Evolutionary conservation across 1,140 invertebrate genomes (phyloP).

Genomic region (Tribolium madens): DNA sequence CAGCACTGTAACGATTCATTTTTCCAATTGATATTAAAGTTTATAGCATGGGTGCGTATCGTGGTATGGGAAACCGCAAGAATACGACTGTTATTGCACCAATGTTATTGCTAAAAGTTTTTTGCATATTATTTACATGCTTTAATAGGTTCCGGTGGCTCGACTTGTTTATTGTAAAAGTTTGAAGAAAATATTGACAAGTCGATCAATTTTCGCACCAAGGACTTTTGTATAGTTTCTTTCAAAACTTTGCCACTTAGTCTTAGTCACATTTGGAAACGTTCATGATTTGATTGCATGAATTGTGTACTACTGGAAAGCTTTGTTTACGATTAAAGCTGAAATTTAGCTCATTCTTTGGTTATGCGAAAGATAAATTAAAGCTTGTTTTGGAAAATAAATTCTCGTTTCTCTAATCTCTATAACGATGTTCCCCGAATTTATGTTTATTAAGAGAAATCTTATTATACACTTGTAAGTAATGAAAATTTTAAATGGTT

Average conservation of each 20-base stretch:
- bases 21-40: neutral
- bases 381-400: too few relatives aligned
- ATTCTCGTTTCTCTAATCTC: too few relatives aligned
- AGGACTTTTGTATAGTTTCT: neutral
- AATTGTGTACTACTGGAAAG: neutral
- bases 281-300: neutral
- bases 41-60: conserved; percentile 25
- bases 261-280: neutral
- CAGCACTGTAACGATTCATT: neutral
- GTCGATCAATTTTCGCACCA: neutral
- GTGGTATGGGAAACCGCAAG: neutral
- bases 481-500: too few relatives aligned
- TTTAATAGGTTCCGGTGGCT: neutral
- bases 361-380: too few relatives aligned
- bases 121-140: neutral
- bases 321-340: neutral
- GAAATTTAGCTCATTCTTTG: too few relatives aligned
- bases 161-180: conserved; percentile 6
- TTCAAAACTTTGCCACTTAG: neutral
- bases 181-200: neutral
- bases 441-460: too few relatives aligned
- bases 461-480: too few relatives aligned
- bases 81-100: conserved; percentile 8
- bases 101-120: neutral
- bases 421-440: too few relatives aligned